A percentile compares a stretch with the other conserved stretches of the same genome.
phyloP scores from a whole-genome alignment of 2,113 vertebrate genomes.

The Oryzias melastigma region DNA sequence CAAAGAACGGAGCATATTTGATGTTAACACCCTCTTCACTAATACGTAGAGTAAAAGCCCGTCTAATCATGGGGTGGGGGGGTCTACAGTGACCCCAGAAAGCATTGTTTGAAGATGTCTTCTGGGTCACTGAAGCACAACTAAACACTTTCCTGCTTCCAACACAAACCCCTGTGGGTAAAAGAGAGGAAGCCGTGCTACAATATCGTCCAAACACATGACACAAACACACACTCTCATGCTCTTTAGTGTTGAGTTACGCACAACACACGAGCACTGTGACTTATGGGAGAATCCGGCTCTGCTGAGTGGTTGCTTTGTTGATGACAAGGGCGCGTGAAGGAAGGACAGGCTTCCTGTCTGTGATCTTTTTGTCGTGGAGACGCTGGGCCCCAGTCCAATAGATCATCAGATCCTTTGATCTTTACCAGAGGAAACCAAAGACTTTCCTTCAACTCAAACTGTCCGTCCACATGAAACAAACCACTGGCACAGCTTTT shows the following conservation, averaged over 20 bases:
- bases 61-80: neutral
- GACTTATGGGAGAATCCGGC: conserved; percentile 44
- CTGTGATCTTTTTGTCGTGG: conserved; percentile 69
- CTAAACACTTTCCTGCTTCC: conserved; percentile 23
- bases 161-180: conserved; percentile 17
- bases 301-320: conserved; percentile 63
- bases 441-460: conserved; percentile 58
- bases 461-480: conserved; percentile 57
- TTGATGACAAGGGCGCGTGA: conserved; percentile 62
- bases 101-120: conserved; percentile 37
- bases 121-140: conserved; percentile 49
- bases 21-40: neutral
- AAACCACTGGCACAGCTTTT: conserved; percentile 55
- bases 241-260: conserved; percentile 32
- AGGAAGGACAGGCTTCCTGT: conserved; percentile 61
- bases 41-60: conserved; percentile 12
- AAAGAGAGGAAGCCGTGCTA: neutral
- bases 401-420: conserved; percentile 58
- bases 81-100: conserved; percentile 23
- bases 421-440: conserved; percentile 59
- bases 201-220: conserved; percentile 2
- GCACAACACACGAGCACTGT: conserved; percentile 23
- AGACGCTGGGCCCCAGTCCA: conserved; percentile 49
- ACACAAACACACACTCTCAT: conserved; percentile 2
- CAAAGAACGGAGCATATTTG: neutral